phyloP scores from a whole-genome alignment of 2,797 vertebrate genomes.

The Sebastes vulpes region DNA sequence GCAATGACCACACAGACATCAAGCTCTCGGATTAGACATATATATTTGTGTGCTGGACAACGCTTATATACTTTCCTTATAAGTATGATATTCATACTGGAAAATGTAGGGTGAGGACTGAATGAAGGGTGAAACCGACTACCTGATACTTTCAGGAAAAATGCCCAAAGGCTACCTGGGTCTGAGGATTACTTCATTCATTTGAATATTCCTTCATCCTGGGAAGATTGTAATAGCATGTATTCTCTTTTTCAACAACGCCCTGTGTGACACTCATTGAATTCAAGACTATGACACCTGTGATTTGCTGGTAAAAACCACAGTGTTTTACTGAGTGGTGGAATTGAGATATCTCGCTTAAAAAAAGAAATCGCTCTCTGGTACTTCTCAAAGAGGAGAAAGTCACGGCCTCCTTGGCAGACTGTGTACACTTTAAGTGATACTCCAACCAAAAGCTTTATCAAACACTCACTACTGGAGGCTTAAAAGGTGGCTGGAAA shows the following conservation, averaged over 20 bases:
- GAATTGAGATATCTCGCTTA: not conserved
- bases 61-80: not conserved
- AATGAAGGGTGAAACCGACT: not conserved
- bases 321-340: not conserved
- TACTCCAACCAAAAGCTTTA: not conserved
- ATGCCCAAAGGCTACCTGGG: not conserved
- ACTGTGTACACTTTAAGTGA: not conserved
- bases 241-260: not conserved
- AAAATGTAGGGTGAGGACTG: not conserved
- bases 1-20: not conserved
- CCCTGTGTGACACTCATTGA: not conserved
- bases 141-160: not conserved
- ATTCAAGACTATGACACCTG: conserved; percentile 4
- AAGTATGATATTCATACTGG: not conserved
- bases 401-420: not conserved
- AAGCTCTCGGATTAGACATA: not conserved
- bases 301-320: not conserved
- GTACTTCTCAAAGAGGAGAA: not conserved
- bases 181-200: not conserved
- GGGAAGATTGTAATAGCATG: not conserved
- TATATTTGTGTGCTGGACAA: not conserved
- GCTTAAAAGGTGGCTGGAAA: not conserved
- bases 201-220: not conserved
- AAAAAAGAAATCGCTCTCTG: not conserved
- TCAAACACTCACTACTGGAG: not conserved